These are phyloP conservation scores for Macrochelys suwanniensis DNA, from an alignment of 2,797 vertebrate species.

Conservation along the genomic window DNA sequence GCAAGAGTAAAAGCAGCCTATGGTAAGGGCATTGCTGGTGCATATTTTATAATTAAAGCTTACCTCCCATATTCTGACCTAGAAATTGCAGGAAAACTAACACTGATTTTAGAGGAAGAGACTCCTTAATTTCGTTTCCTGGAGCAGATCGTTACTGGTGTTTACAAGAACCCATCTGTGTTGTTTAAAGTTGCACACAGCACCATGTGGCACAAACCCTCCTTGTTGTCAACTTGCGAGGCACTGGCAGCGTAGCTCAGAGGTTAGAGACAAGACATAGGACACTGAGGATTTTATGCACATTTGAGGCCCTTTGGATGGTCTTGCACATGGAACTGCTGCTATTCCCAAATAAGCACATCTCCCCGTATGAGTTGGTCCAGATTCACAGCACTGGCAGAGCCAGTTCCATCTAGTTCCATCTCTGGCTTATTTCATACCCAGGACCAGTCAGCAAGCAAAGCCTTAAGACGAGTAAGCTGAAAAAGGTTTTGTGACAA, in stretches of 20 bases:
- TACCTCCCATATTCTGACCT: slow-evolving; percentile 23
- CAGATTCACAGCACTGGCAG: not conserved
- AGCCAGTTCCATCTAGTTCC: not conserved
- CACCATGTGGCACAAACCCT: not conserved
- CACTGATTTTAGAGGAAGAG: not conserved
- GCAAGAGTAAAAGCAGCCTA: not conserved
- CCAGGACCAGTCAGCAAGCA: not conserved
- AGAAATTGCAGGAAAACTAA: not conserved
- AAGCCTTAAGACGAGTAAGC: not conserved
- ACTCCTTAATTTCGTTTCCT: not conserved
- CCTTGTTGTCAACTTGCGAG: not conserved
- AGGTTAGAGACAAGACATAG: not conserved
- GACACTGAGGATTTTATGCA: not conserved
- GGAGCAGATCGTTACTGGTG: accelerated
- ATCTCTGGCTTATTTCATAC: not conserved
- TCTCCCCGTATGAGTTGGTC: not conserved
- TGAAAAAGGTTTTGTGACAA: not conserved
- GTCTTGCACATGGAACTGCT: not conserved
- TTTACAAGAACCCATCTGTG: not conserved
- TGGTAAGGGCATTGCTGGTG: not conserved
- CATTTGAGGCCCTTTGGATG: not conserved
- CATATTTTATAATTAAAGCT: not conserved
- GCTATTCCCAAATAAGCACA: not conserved
- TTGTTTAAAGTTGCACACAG: not conserved
- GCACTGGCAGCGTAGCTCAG: not conserved